Evolutionary conservation across 2,888 invertebrate genomes (phyloP), one percentile per base, ranked within the genome.

Genomic region (Hydraecia micacea): DNA sequence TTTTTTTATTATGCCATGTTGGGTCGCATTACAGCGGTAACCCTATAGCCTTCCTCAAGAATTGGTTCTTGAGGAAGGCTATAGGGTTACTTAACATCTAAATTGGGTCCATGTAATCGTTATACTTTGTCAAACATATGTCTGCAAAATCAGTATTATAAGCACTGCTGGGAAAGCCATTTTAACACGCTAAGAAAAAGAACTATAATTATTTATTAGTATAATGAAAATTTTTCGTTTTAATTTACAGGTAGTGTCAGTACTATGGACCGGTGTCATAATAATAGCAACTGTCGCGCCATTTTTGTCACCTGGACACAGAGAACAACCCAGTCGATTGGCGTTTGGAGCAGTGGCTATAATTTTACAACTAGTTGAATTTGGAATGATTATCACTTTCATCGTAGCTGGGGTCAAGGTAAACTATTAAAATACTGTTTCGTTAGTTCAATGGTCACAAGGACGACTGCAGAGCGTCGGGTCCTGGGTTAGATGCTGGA

Each of bases 381-480:
- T 73, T 8, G 68, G 28, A 5, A 79, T 82, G 84, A 6, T 82
- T 25, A 0, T 55, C 32, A 79, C 66, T 1, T 84, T 82, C 18
- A 73, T 82, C 4, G 25, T 6, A n/a, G 81, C 81, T 32, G 84
- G 81, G 0, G 5, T 79, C 1, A 81, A 74, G 81, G 79, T 77
- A 28, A 65, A 8, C 25, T 55, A 28, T 65, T 18, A 1, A 25
- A 55, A 13, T n/a, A 36, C 2, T 36, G 2, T 73, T 32, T 52
- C 11, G 6, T 70, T 15, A 15, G 0, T 32, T 7, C 49, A 25
- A 25, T 49, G 25, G 13, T 32, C 28, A 32, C 8, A 68, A 25
- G 2, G 8, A 15, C 18, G 15, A 49, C 69, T 69, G 9, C 25
- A 25, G 32, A 32, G 36, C 25, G 9, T 36, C 9, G 15, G 49